These are phyloP conservation scores for Peromyscus californicus DNA, from an alignment of 2,113 vertebrate species.

Conservation along the genomic window DNA sequence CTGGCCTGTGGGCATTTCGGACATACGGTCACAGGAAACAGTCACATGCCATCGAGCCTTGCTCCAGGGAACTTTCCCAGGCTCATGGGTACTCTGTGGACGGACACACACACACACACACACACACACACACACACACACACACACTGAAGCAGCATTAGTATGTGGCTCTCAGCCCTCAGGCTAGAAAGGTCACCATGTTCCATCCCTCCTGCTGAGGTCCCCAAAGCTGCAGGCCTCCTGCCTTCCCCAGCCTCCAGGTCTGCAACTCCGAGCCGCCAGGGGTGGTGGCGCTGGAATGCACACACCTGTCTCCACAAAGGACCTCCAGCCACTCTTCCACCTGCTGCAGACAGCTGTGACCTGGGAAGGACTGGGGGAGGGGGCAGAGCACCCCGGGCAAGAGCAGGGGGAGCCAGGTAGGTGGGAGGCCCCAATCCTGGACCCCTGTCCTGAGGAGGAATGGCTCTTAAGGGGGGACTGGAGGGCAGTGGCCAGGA, in stretches of 20 bases:
- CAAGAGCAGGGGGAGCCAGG: neutral
- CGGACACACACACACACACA: neutral
- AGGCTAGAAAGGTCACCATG: neutral
- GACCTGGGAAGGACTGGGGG: neutral
- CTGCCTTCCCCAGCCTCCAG: neutral
- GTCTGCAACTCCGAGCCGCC: neutral
- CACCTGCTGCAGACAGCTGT: constrained; percentile 26
- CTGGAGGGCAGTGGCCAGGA: neutral
- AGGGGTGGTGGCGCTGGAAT: neutral
- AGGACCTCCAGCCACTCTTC: neutral
- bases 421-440: rapidly evolving
- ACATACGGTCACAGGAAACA: neutral
- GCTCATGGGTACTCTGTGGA: neutral
- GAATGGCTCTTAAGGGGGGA: neutral
- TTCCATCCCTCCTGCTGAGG: rapidly evolving
- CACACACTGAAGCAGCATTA: too few relatives aligned
- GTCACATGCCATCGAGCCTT: rapidly evolving
- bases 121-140: neutral
- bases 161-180: neutral
- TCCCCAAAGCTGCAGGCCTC: neutral
- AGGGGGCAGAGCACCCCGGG: neutral
- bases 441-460: neutral
- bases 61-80: neutral
- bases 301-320: neutral
- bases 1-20: rapidly evolving